These are phyloP conservation scores for Saccopteryx bilineata DNA, from an alignment of 2,113 vertebrate genomes.

Conservation along the genomic window DNA sequence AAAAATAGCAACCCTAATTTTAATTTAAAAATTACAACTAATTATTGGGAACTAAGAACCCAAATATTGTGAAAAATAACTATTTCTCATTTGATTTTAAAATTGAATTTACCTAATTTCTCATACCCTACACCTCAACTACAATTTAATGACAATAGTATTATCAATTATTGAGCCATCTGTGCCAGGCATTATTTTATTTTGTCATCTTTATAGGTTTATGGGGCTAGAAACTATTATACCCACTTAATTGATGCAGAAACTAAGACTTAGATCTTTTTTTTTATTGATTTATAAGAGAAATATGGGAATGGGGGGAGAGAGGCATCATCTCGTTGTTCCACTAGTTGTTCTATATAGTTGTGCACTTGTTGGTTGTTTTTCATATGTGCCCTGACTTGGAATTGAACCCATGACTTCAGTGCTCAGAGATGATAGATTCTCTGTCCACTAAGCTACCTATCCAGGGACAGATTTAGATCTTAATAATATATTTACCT, in stretches of 20 bases:
- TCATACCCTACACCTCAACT: not conserved
- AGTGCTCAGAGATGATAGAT: too few relatives aligned
- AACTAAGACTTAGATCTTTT: not conserved
- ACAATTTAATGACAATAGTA: conserved; percentile 1
- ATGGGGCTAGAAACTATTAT: not conserved
- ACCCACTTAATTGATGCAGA: not conserved
- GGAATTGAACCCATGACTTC: too few relatives aligned
- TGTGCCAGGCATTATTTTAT: conserved; percentile 12
- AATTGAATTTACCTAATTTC: conserved; percentile 6
- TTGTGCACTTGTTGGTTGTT: too few relatives aligned
- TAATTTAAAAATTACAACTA: conserved; percentile 46
- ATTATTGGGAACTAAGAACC: conserved; percentile 15
- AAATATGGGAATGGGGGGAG: too few relatives aligned
- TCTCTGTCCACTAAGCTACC: too few relatives aligned
- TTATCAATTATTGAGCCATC: not conserved
- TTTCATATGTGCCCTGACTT: too few relatives aligned
- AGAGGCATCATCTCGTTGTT: too few relatives aligned
- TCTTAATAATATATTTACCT: conserved; percentile 30
- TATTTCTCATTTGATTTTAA: conserved; percentile 49
- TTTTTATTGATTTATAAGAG: too few relatives aligned
- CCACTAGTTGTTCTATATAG: too few relatives aligned
- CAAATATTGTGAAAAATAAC: conserved; percentile 45
- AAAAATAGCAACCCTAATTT: not conserved
- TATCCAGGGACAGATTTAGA: not conserved
- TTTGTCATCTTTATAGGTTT: conserved; percentile 41